Evolutionary conservation across 2,797 vertebrate species (phyloP).

Genomic region (Malurus splendens): DNA sequence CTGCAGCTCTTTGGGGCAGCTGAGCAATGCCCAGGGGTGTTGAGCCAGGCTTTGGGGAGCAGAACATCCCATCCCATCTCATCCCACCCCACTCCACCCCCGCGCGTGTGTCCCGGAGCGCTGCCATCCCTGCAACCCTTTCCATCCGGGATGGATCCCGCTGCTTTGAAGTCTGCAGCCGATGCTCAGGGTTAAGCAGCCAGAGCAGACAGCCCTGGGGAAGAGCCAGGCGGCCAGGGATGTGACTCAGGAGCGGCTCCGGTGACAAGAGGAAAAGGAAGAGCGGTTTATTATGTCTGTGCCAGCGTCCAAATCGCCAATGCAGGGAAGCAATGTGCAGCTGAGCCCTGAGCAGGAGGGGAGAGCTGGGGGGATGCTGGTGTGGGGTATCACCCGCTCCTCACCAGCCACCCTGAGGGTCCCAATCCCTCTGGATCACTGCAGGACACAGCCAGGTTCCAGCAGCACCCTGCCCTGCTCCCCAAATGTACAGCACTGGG

Average conservation of each 20-base stretch:
- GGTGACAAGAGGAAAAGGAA: conserved; percentile 15
- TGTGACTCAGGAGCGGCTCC: conserved; percentile 15
- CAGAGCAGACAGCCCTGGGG: conserved; percentile 17
- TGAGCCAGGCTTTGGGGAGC: neutral
- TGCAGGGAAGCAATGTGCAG: neutral
- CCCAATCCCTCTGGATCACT: neutral
- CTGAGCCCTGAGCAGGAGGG: neutral
- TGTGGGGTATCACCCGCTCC: neutral
- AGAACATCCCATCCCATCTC: neutral
- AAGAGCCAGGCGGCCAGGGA: neutral
- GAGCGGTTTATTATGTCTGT: conserved; percentile 23
- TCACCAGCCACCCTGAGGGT: neutral
- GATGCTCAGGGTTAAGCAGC: neutral
- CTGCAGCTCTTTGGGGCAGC: neutral
- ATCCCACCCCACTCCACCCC: neutral
- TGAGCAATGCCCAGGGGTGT: rapidly evolving
- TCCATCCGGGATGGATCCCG: neutral
- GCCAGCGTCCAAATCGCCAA: neutral
- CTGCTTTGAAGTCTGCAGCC: neutral
- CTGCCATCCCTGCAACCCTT: neutral
- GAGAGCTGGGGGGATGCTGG: neutral
- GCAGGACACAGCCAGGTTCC: neutral
- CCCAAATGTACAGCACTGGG: neutral
- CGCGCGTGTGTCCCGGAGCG: neutral
- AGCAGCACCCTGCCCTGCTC: neutral